phyloP scores from a whole-genome alignment of 1,140 invertebrate genomes.

The Cryptotermes secundus region DNA sequence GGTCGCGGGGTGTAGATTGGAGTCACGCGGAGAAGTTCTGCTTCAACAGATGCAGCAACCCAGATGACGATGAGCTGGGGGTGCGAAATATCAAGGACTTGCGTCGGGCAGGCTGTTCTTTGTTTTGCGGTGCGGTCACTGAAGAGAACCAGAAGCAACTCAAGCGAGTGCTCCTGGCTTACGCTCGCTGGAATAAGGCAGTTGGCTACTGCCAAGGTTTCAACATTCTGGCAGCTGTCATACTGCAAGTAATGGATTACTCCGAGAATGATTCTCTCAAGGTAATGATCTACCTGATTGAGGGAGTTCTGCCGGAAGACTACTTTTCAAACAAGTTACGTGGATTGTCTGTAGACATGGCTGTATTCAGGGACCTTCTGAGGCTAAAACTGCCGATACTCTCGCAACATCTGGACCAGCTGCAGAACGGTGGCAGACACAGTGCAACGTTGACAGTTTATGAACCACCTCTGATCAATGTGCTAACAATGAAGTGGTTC shows the following conservation, averaged over 20 bases:
- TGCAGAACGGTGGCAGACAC: too few relatives aligned
- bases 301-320: too few relatives aligned
- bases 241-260: conserved; percentile 93
- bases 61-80: conserved; percentile 93
- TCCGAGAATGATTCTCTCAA: conserved; percentile 89
- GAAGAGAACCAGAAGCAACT: conserved; percentile 91
- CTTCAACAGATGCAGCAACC: conserved; percentile 89
- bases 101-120: conserved; percentile 91
- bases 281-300: too few relatives aligned
- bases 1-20: conserved; percentile 83
- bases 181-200: conserved; percentile 85
- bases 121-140: conserved; percentile 87
- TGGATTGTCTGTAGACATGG: too few relatives aligned
- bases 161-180: conserved; percentile 89
- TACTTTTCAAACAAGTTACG: too few relatives aligned
- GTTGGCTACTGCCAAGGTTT: conserved; percentile 90
- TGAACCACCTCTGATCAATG: too few relatives aligned
- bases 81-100: conserved; percentile 97
- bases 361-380: too few relatives aligned
- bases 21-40: conserved; percentile 77
- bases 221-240: conserved; percentile 93
- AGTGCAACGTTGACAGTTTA: too few relatives aligned
- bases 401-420: too few relatives aligned
- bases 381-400: too few relatives aligned
- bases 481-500: too few relatives aligned